Evolutionary conservation across 1,140 invertebrate species (phyloP).

Genomic region (Drosophila guanche): DNA sequence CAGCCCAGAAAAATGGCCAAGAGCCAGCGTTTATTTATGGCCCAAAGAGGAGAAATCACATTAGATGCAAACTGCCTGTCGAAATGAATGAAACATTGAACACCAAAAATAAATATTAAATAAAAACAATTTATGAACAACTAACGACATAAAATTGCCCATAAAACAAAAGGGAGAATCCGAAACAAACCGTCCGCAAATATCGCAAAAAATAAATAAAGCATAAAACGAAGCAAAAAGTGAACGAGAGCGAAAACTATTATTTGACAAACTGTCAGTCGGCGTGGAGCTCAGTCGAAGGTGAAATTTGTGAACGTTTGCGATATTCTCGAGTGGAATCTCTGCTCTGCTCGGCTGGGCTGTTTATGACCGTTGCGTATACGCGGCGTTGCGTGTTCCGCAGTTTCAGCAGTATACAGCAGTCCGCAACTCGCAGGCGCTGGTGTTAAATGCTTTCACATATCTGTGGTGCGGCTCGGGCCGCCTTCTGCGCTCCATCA

Average conservation of each 20-base stretch:
- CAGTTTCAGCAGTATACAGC: constrained; percentile 7
- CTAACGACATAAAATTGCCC: constrained; percentile 58
- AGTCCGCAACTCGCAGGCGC: not conserved
- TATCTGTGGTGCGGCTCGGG: constrained; percentile 48
- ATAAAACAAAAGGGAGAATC: constrained; percentile 48
- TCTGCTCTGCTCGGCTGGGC: not conserved
- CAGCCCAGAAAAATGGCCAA: constrained; percentile 46
- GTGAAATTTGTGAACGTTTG: constrained; percentile 56
- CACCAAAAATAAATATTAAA: constrained; percentile 35
- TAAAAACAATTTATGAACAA: constrained; percentile 45
- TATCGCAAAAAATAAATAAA: too few species aligned
- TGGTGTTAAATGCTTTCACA: constrained; percentile 71
- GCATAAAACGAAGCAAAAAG: constrained; percentile 15
- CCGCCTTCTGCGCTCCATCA: constrained; percentile 16
- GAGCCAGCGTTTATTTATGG: constrained; percentile 57
- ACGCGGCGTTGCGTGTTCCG: constrained; percentile 46
- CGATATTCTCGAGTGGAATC: constrained; percentile 26
- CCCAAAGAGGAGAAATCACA: constrained; percentile 34
- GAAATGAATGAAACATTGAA: constrained; percentile 8
- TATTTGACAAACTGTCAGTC: constrained; percentile 52
- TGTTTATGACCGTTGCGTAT: constrained; percentile 50
- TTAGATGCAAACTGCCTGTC: constrained; percentile 22
- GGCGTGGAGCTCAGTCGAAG: constrained; percentile 31
- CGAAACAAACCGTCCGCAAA: constrained; percentile 27
- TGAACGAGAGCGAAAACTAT: constrained; percentile 42